A percentile compares a stretch with the other conserved stretches of the same genome.
Conservation (phyloP, 2,888 invertebrate species). For the Nomada ferruginata region DNA sequence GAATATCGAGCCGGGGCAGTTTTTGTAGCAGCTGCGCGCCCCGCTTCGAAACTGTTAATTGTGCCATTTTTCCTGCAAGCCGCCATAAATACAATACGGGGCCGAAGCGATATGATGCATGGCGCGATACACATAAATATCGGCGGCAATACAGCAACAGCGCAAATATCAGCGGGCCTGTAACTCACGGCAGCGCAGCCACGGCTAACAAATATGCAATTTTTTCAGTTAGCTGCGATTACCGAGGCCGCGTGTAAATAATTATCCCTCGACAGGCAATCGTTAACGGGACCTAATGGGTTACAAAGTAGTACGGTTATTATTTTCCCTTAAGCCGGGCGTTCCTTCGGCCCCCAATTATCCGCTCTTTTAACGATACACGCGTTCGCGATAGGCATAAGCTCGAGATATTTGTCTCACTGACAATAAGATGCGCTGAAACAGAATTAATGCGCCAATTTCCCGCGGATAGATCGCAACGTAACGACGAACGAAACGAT, state of each 20-base stretch:
- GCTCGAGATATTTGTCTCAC: conserved; percentile 27
- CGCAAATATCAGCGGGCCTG: conserved; percentile 64
- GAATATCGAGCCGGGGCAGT: conserved; percentile 48
- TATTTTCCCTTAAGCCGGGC: conserved; percentile 41
- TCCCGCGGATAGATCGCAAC: conserved; percentile 1
- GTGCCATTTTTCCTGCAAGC: conserved; percentile 54
- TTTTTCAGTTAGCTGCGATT: conserved; percentile 59
- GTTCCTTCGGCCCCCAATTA: conserved; percentile 51
- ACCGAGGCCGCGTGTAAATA: conserved; percentile 57
- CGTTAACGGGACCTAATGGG: conserved; percentile 64
- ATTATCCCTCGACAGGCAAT: conserved; percentile 61
- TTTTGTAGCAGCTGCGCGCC: conserved; percentile 59
- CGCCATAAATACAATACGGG: conserved; percentile 64
- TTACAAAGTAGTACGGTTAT: conserved; percentile 55
- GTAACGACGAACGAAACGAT: conserved; percentile 1
- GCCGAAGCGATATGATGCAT: conserved; percentile 63
- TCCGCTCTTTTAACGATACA: conserved; percentile 44
- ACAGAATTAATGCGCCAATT: conserved; percentile 23
- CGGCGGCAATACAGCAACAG: conserved; percentile 58
- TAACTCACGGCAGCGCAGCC: conserved; percentile 53
- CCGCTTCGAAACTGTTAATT: conserved; percentile 59
- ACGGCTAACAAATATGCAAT: conserved; percentile 46
- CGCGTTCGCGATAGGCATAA: background rate
- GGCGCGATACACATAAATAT: conserved; percentile 67
- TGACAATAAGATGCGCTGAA: background rate